Percentiles rank a stretch among this genome's conserved stretches.
phyloP scores from a whole-genome alignment of 2,113 vertebrate species.

The Gulo gulo region DNA sequence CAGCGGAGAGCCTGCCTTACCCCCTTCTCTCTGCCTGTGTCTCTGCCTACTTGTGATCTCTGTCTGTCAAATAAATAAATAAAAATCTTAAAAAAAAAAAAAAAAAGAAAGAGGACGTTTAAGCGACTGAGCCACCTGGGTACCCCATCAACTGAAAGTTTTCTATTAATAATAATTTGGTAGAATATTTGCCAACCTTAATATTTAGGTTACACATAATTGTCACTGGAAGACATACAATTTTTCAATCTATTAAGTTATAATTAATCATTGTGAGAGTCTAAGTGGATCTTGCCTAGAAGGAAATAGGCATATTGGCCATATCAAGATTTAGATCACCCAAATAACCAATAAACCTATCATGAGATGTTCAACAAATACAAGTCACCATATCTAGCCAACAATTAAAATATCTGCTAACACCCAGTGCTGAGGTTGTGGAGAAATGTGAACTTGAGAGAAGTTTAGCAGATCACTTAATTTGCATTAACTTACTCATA shows the following conservation, averaged over 20 bases:
- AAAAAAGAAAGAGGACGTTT: background rate
- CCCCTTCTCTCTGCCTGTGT: too few species aligned
- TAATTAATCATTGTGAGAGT: background rate
- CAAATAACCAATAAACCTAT: background rate
- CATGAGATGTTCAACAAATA: background rate
- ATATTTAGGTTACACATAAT: background rate
- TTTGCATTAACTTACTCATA: background rate
- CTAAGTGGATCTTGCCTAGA: background rate
- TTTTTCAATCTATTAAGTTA: background rate
- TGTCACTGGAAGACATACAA: background rate
- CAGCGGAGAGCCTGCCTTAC: too few species aligned
- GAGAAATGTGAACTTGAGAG: background rate
- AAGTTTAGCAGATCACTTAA: background rate
- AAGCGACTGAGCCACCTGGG: background rate
- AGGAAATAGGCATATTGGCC: background rate
- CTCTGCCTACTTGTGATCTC: too few species aligned
- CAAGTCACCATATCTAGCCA: background rate
- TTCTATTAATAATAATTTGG: background rate
- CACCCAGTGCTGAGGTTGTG: background rate
- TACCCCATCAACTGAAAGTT: background rate
- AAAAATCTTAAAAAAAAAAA: too few species aligned
- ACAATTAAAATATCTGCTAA: background rate
- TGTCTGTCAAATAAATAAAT: too few species aligned
- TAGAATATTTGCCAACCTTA: background rate
- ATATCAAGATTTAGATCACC: background rate